Conservation (phyloP, 2,888 invertebrate species). For the Cepaea hortensis region DNA sequence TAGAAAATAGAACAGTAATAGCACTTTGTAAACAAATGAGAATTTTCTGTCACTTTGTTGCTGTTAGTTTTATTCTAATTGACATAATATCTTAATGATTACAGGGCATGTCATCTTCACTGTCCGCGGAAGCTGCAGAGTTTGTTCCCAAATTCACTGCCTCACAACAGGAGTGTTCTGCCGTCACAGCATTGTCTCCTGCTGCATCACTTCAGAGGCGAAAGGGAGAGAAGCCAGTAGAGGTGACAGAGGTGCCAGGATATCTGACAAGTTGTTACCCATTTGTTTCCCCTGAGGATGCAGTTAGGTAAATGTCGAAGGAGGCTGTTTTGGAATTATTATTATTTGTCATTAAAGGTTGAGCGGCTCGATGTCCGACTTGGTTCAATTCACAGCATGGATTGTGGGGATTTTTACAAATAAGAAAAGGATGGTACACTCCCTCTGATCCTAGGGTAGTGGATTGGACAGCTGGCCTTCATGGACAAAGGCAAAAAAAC, state of each 20-base stretch:
- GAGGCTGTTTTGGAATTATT: not conserved
- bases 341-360: too few species aligned
- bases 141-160: conserved; percentile 43
- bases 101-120: conserved; percentile 17
- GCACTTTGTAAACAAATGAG: too few species aligned
- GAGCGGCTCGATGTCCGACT: too few species aligned
- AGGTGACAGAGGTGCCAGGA: conserved; percentile 59
- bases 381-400: too few species aligned
- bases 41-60: too few species aligned
- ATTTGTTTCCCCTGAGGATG: conserved; percentile 61
- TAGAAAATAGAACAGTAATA: too few species aligned
- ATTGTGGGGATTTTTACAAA: too few species aligned
- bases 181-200: not conserved
- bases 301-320: conserved; percentile 43
- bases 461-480: too few species aligned
- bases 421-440: too few species aligned
- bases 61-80: too few species aligned
- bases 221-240: conserved; percentile 46
- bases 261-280: conserved; percentile 73
- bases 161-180: not conserved
- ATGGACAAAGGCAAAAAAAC: too few species aligned
- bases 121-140: conserved; percentile 49
- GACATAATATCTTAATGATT: not conserved
- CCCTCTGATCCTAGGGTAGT: too few species aligned
- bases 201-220: not conserved